A percentile compares a stretch with the other conserved stretches of the same genome.
These are phyloP conservation scores for Catharus fuscescens DNA, from an alignment of 2,113 vertebrate genomes.

Conservation along the genomic window DNA sequence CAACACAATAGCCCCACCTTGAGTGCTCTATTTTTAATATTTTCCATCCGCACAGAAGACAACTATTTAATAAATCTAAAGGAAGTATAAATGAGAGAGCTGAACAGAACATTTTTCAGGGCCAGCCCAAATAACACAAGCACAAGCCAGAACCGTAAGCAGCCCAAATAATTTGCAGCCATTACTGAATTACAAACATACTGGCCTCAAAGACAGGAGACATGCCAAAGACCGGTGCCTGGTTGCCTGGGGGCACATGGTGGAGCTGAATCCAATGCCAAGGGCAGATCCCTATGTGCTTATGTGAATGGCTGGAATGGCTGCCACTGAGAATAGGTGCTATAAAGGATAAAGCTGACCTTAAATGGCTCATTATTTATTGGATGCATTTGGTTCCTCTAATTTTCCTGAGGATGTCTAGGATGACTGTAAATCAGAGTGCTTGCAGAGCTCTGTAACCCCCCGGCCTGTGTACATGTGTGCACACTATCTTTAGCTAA, in stretches of 20 bases:
- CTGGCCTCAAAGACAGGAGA: neutral
- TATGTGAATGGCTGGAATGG: neutral
- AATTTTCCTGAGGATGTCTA: neutral
- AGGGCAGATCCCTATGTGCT: fast-evolving
- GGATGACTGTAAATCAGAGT: neutral
- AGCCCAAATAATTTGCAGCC: neutral
- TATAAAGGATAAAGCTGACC: neutral
- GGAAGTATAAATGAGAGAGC: neutral
- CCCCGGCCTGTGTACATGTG: neutral
- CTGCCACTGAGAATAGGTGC: neutral
- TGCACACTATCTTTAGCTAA: neutral
- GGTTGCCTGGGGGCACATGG: neutral
- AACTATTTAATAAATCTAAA: neutral
- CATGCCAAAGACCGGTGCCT: neutral
- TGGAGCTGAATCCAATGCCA: fast-evolving
- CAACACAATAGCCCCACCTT: neutral
- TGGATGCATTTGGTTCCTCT: neutral
- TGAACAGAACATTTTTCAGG: neutral
- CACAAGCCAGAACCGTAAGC: neutral
- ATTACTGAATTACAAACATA: neutral
- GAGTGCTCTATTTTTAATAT: slow-evolving; percentile 49
- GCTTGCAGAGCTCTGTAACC: neutral
- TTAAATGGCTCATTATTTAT: neutral
- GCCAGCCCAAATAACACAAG: fast-evolving
- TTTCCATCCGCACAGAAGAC: slow-evolving; percentile 41